A percentile compares a stretch with the other conserved stretches of the same genome.
Conservation (phyloP, 2,797 vertebrate species). For the Acanthurus lineatus region DNA sequence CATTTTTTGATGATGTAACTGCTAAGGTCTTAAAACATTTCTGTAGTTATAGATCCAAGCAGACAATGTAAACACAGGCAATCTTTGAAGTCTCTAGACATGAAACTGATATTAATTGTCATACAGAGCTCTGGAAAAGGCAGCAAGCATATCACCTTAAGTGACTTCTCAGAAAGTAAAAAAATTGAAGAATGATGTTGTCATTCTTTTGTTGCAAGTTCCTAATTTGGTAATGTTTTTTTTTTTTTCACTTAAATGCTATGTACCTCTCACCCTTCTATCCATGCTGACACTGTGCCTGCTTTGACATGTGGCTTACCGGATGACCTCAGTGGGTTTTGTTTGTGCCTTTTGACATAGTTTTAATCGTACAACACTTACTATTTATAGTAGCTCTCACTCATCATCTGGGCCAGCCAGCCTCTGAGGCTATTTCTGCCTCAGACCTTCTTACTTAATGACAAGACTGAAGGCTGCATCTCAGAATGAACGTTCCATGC, state of each 20-base stretch:
- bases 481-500: slow-evolving; percentile 33
- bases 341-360: slow-evolving; percentile 55
- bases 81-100: background rate
- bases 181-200: background rate
- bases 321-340: slow-evolving; percentile 45
- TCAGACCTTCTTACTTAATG: slow-evolving; percentile 42
- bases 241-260: no score
- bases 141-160: background rate
- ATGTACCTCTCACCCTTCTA: no score
- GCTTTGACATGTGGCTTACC: slow-evolving; percentile 14
- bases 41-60: background rate
- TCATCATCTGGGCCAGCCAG: slow-evolving; percentile 58
- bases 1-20: background rate
- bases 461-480: slow-evolving; percentile 23
- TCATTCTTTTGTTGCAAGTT: slow-evolving; percentile 11
- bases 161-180: slow-evolving; percentile 12
- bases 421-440: slow-evolving; percentile 65
- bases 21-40: background rate
- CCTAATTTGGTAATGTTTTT: slow-evolving; percentile 8
- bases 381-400: slow-evolving; percentile 75
- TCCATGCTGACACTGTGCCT: slow-evolving; percentile 3
- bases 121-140: background rate
- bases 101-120: slow-evolving; percentile 13
- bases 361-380: slow-evolving; percentile 43
- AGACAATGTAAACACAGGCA: slow-evolving; percentile 2